Evolutionary conservation across 2,888 invertebrate genomes (phyloP), one percentile per base, ranked within the genome.

Genomic region (Caprella mutica): DNA sequence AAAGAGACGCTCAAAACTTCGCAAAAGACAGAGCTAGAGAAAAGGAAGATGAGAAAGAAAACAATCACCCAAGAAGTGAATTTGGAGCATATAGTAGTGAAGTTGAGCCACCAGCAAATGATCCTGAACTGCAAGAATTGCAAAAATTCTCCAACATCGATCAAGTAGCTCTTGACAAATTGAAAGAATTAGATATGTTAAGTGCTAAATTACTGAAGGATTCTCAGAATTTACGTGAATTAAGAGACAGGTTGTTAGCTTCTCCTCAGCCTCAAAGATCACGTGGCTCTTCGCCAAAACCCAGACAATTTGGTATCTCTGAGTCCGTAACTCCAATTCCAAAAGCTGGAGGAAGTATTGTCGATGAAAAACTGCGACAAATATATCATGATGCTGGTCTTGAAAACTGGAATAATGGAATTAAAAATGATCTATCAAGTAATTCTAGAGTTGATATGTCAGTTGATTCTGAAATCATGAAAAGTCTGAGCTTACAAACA

Each of bases 141-240:
- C 81, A 82, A 66, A 78, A 82, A 69, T 78, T 85, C 71, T 84
- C 82, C 74, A 80, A 83, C 65, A 80, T 86, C 71, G 85, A 85
- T 42, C 82, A 84, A 73, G 82, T 83, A 64, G 81, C 85, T 56
- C 80, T 85, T 71, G 84, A 84, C 72, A 85, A 85, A 75, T 77
- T 85, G 71, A 82, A 84, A 69, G 84, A 85, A 75, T 77, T 85
- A 72, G 85, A 85, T 77, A 79, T 83, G 72, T 72, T 85, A 69
- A 84, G 84, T 71, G 81, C 77, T 66, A 84, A 85, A 74, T 77
- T 85, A 70, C 83, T 84, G 68, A 83, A 84, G 74, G 85, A 85
- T 75, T 84, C 85, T 59, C 80, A 82, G 72, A 84, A 84, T 73
- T 77, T 85, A 68, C 83, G 83, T 74, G 83, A 85, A 71, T 76